Evolutionary conservation across 2,797 vertebrate genomes (phyloP).

Genomic region (Syngnathus rostellatus): DNA sequence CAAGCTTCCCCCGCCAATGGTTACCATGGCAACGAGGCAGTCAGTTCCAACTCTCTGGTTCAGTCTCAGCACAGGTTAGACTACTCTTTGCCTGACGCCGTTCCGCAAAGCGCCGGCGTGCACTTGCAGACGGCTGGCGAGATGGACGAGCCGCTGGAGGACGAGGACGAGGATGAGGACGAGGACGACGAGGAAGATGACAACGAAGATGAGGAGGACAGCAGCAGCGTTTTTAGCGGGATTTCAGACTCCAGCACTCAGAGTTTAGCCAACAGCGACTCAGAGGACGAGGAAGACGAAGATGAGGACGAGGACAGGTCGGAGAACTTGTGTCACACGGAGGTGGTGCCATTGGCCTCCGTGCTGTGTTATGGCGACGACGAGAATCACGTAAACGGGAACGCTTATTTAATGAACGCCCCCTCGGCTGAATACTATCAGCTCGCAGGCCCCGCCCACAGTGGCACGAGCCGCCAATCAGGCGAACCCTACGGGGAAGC

Average conservation of each 20-base stretch:
- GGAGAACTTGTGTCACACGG: slow-evolving; percentile 70
- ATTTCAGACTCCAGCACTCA: slow-evolving; percentile 95
- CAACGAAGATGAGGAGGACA: slow-evolving; percentile 77
- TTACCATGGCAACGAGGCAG: slow-evolving; percentile 73
- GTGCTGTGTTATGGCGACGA: slow-evolving; percentile 85
- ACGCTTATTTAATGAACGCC: slow-evolving; percentile 79
- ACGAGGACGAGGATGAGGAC: slow-evolving; percentile 82
- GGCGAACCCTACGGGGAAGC: slow-evolving; percentile 70
- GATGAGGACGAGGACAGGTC: slow-evolving; percentile 80
- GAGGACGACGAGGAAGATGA: slow-evolving; percentile 75
- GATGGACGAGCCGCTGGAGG: slow-evolving; percentile 80
- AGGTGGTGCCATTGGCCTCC: slow-evolving; percentile 79
- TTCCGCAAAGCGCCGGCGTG: slow-evolving; percentile 77
- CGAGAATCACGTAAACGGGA: slow-evolving; percentile 80
- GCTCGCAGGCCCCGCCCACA: slow-evolving; percentile 71
- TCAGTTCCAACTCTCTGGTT: slow-evolving; percentile 70
- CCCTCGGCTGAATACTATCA: slow-evolving; percentile 86
- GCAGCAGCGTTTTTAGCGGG: slow-evolving; percentile 93
- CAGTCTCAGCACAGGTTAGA: slow-evolving; percentile 78
- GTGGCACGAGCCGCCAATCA: slow-evolving; percentile 62
- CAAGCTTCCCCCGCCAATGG: slow-evolving; percentile 73
- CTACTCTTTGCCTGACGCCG: slow-evolving; percentile 77
- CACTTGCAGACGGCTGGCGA: slow-evolving; percentile 81
- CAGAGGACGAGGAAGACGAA: slow-evolving; percentile 82
- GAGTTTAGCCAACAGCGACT: slow-evolving; percentile 91